These are phyloP conservation scores for Semicossyphus pulcher DNA, from an alignment of 2,113 vertebrate species.

Conservation along the genomic window DNA sequence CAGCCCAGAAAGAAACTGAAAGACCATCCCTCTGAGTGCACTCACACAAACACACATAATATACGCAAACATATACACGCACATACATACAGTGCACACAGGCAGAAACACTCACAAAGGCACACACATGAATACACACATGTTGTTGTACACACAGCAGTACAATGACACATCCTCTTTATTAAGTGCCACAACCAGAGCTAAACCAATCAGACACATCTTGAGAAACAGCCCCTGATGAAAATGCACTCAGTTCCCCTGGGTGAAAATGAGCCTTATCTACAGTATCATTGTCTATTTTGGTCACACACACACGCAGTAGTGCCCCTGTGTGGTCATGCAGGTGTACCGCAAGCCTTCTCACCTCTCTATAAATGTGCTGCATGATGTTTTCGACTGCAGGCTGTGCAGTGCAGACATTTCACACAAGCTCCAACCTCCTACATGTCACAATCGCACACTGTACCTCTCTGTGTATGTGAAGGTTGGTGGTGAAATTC, in stretches of 20 bases:
- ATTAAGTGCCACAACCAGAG: neutral
- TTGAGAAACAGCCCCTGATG: neutral
- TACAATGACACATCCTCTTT: neutral
- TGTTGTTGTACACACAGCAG: neutral
- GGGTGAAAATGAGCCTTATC: neutral
- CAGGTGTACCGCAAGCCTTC: neutral
- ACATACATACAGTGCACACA: neutral
- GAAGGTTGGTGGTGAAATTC: too few relatives aligned
- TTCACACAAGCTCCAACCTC: too few relatives aligned
- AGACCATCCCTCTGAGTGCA: neutral
- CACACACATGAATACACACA: neutral
- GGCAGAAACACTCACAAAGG: neutral
- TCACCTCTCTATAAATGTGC: too few relatives aligned
- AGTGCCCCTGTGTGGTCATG: slow-evolving; percentile 18
- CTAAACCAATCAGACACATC: neutral
- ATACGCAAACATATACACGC: neutral
- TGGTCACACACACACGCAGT: neutral
- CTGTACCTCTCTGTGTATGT: too few relatives aligned
- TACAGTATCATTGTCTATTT: neutral
- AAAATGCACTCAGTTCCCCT: slow-evolving; percentile 2
- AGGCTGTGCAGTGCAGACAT: too few relatives aligned
- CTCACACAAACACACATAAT: neutral
- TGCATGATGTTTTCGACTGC: too few relatives aligned
- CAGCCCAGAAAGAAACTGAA: slow-evolving; percentile 27
- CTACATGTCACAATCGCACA: too few relatives aligned